Percentiles rank a stretch among this genome's conserved stretches.
Conservation (phyloP, 2,797 vertebrate species). For the Cryptoblepharus egeriae region DNA sequence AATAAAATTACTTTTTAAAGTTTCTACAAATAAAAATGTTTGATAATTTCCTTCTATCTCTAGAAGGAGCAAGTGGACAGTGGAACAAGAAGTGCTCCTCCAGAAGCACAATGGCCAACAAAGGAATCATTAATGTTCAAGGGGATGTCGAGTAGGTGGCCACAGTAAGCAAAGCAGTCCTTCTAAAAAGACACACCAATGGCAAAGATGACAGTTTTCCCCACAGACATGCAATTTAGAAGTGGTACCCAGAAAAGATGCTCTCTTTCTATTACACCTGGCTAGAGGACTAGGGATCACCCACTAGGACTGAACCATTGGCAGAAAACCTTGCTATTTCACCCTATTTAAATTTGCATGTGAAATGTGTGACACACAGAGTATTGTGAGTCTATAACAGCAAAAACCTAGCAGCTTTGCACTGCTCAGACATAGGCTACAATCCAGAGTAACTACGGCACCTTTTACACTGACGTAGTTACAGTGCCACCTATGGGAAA, state of each 20-base stretch:
- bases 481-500: no score
- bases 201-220: not conserved
- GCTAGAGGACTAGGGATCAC: no score
- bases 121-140: no score
- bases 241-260: not conserved
- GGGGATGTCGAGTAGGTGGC: no score
- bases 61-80: not conserved
- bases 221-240: not conserved
- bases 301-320: no score
- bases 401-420: not conserved
- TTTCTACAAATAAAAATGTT: not conserved
- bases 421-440: no score
- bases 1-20: no score
- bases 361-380: not conserved
- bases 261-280: not conserved
- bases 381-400: not conserved
- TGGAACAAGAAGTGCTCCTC: not conserved
- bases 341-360: not conserved
- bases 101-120: not conserved
- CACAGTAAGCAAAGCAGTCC: not conserved
- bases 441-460: no score
- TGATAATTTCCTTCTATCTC: no score
- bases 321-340: not conserved
- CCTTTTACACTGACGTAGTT: no score
- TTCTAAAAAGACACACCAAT: not conserved